These are phyloP conservation scores for Solea solea DNA, from an alignment of 2,113 vertebrate species.

Conservation along the genomic window DNA sequence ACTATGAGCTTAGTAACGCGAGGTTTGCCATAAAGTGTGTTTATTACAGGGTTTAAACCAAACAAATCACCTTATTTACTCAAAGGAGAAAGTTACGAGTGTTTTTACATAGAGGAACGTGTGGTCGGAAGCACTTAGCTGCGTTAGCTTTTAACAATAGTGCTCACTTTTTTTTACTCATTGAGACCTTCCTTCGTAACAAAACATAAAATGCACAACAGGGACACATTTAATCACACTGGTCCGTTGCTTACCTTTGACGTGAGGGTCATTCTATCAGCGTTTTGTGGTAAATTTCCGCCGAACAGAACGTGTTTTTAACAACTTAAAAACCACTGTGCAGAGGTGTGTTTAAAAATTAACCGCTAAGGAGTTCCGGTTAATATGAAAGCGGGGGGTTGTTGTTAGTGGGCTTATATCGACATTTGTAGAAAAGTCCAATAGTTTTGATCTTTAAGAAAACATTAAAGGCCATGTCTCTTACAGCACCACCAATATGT, in stretches of 20 bases:
- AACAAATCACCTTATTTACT: background rate
- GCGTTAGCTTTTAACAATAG: background rate
- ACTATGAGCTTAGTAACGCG: too few relatives aligned
- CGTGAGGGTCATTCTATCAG: slow-evolving; percentile 47
- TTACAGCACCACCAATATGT: background rate
- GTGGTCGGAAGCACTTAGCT: background rate
- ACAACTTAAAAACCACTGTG: background rate
- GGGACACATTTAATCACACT: background rate
- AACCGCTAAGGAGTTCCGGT: slow-evolving; percentile 10
- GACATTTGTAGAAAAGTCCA: background rate
- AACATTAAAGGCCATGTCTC: too few relatives aligned
- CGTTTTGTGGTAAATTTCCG: background rate
- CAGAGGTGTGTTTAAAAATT: slow-evolving; percentile 53
- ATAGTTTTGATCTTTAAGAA: accelerated
- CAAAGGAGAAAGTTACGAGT: background rate
- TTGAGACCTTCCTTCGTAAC: background rate
- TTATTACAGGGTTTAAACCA: background rate
- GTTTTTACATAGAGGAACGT: background rate
- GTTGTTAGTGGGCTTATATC: accelerated
- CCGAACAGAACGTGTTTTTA: background rate
- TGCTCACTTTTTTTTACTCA: slow-evolving; percentile 1
- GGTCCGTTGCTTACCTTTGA: slow-evolving; percentile 68
- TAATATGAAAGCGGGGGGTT: slow-evolving; percentile 14
- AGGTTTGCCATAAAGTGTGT: too few relatives aligned
- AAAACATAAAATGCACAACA: background rate